A percentile compares a stretch with the other conserved stretches of the same genome.
These are phyloP conservation scores for Myotis daubentonii DNA, from an alignment of 2,797 vertebrate species.

Conservation along the genomic window DNA sequence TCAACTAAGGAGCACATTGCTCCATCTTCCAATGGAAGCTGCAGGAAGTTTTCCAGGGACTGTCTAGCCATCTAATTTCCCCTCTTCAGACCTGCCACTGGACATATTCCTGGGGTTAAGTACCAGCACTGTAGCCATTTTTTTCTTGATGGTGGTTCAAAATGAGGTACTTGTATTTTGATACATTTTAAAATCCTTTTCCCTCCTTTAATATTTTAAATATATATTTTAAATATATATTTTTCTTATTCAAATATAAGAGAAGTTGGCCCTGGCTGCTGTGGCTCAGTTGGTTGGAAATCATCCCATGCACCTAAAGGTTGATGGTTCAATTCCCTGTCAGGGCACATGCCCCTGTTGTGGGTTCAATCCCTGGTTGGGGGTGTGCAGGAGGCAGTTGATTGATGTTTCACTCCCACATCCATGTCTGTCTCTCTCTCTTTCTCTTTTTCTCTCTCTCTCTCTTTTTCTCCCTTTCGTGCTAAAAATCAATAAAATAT, in stretches of 20 bases:
- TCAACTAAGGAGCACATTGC: slow-evolving; percentile 14
- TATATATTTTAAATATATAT: neutral
- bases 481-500: no score
- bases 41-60: neutral
- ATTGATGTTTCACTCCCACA: no score
- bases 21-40: neutral
- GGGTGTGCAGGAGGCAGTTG: no score
- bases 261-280: neutral
- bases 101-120: neutral
- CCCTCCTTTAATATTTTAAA: neutral
- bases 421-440: no score
- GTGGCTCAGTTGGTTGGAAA: no score
- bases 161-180: neutral
- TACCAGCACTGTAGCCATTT: neutral
- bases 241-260: slow-evolving; percentile 48
- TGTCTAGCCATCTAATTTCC: neutral
- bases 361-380: no score
- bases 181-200: neutral
- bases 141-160: neutral
- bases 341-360: no score
- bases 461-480: no score
- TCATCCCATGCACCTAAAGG: no score
- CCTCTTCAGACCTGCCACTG: neutral
- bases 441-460: no score
- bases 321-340: no score